These are phyloP conservation scores for Trypoxylus dichotomus DNA, from an alignment of 1,140 invertebrate genomes.

Conservation along the genomic window DNA sequence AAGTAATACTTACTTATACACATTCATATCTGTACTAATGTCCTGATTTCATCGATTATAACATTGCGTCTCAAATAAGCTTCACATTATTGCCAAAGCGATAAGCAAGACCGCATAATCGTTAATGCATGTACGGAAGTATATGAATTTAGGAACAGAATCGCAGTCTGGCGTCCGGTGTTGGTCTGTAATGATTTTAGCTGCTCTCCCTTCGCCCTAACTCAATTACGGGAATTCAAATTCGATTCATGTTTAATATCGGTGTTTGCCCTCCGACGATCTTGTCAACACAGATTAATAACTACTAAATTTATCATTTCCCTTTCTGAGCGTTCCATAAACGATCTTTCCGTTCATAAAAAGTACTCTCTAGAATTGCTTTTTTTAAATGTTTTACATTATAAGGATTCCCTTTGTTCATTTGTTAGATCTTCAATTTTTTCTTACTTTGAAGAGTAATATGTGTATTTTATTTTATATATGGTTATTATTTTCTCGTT, in stretches of 20 bases:
- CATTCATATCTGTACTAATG: too few relatives aligned
- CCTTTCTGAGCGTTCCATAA: background rate
- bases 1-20: too few relatives aligned
- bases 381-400: background rate
- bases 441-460: too few relatives aligned
- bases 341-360: background rate
- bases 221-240: constrained; percentile 39
- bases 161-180: constrained; percentile 7
- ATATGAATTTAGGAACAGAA: background rate
- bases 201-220: constrained; percentile 35
- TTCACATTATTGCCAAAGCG: background rate
- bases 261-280: constrained; percentile 36
- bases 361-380: background rate
- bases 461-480: too few relatives aligned
- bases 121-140: background rate
- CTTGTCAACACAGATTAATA: constrained; percentile 39
- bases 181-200: constrained; percentile 36
- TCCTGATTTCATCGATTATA: too few relatives aligned
- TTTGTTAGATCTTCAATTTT: too few relatives aligned
- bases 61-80: background rate
- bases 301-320: constrained; percentile 37
- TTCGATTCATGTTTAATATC: constrained; percentile 42
- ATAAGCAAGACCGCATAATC: background rate
- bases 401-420: too few relatives aligned
- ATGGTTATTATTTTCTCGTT: too few relatives aligned